Conservation (phyloP, 2,797 vertebrate species). For the Epinephelus malabaricus region DNA sequence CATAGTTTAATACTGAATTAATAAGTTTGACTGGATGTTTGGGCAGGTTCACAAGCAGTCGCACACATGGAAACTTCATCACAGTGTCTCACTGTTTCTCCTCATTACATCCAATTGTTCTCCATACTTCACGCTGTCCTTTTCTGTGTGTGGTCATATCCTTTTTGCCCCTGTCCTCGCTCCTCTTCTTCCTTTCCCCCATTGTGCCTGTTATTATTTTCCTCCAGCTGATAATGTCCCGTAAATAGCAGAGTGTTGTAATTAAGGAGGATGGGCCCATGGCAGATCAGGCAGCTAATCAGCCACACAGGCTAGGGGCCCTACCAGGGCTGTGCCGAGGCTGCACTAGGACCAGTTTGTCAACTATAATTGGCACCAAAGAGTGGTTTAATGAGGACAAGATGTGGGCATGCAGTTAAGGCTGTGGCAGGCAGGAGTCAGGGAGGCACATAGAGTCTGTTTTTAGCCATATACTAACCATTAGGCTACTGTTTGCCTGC, state of each 20-base stretch:
- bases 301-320: slow-evolving; percentile 60
- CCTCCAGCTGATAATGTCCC: slow-evolving; percentile 62
- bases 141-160: not conserved
- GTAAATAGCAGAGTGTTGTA: slow-evolving; percentile 63
- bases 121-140: not conserved
- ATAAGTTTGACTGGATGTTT: not conserved
- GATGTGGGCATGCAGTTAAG: slow-evolving; percentile 69
- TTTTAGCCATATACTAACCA: slow-evolving; percentile 53
- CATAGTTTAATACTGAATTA: not conserved
- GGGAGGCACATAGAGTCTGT: slow-evolving; percentile 40
- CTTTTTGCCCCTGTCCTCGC: slow-evolving; percentile 14
- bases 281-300: slow-evolving; percentile 76
- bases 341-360: slow-evolving; percentile 69
- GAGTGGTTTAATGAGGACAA: slow-evolving; percentile 77
- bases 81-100: slow-evolving; percentile 2
- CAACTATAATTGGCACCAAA: slow-evolving; percentile 75
- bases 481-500: slow-evolving; percentile 68
- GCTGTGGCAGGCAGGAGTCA: slow-evolving; percentile 53
- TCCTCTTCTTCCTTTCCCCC: slow-evolving; percentile 15
- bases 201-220: slow-evolving; percentile 46
- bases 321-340: slow-evolving; percentile 40
- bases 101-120: not conserved
- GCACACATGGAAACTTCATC: not conserved
- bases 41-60: not conserved
- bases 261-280: slow-evolving; percentile 74